These are phyloP conservation scores for Mactra quadrangularis DNA, from an alignment of 1,140 invertebrate genomes.

Conservation along the genomic window DNA sequence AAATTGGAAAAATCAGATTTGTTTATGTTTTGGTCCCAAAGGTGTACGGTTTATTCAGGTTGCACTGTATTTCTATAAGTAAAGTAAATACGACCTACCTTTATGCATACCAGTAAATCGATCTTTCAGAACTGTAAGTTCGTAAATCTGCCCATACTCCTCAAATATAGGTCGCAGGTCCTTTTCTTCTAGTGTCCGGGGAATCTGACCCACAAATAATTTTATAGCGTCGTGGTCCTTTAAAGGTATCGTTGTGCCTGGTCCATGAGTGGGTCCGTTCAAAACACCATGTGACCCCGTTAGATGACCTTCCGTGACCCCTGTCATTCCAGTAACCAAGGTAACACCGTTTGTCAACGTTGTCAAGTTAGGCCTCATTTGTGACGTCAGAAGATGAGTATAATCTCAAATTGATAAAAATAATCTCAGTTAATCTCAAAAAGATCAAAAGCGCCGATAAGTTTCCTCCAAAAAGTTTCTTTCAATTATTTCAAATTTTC, in stretches of 20 bases:
- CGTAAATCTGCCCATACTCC: conserved; percentile 96
- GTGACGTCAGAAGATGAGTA: background rate
- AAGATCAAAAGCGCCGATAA: background rate
- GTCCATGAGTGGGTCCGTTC: conserved; percentile 31
- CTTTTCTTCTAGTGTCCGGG: conserved; percentile 94
- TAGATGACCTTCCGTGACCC: conserved; percentile 17
- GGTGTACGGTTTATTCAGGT: too few species aligned
- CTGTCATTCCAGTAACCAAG: conserved; percentile 32
- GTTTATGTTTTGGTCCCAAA: too few species aligned
- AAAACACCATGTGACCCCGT: background rate
- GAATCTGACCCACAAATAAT: conserved; percentile 96
- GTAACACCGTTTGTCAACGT: conserved; percentile 53
- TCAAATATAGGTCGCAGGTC: conserved; percentile 96
- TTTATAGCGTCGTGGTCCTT: conserved; percentile 89
- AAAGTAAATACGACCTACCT: conserved; percentile 90
- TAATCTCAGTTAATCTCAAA: background rate
- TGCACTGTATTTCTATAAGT: too few species aligned
- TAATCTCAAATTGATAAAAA: background rate
- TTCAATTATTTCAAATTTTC: background rate
- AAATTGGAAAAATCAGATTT: too few species aligned
- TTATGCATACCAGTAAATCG: conserved; percentile 95
- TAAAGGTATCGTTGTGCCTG: conserved; percentile 64
- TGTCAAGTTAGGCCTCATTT: conserved; percentile 58
- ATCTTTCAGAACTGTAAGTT: conserved; percentile 94
- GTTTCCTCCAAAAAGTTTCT: background rate